These are phyloP conservation scores for Venusia cambrica DNA, from an alignment of 2,888 invertebrate species.

Conservation along the genomic window DNA sequence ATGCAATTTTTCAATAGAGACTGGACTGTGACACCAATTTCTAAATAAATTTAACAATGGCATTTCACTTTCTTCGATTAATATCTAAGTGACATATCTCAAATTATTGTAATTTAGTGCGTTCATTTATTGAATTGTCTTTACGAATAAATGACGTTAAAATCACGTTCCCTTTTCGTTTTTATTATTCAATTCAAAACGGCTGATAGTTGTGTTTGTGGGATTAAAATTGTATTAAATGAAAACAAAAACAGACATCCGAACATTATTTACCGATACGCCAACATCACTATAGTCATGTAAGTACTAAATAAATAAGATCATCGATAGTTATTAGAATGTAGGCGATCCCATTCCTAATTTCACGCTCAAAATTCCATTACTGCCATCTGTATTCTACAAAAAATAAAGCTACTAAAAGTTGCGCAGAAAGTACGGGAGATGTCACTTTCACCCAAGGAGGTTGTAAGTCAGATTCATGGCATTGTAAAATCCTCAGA, in stretches of 20 bases:
- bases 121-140: constrained; percentile 80
- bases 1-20: constrained; percentile 3
- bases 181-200: no score
- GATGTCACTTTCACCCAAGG: no score
- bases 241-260: no score
- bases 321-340: constrained; percentile 1
- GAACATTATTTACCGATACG: no score
- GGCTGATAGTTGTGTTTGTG: no score
- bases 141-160: constrained; percentile 79
- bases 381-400: constrained; percentile 2
- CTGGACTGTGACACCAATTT: constrained; percentile 22
- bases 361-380: neutral
- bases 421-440: neutral
- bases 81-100: constrained; percentile 77
- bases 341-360: constrained; percentile 3
- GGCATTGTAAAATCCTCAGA: no score
- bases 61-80: constrained; percentile 54
- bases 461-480: no score
- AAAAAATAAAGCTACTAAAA: constrained; percentile 1
- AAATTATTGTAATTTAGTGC: constrained; percentile 79
- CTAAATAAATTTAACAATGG: constrained; percentile 44
- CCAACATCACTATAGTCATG: no score
- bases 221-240: no score
- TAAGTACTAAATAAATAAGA: neutral
- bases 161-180: no score